A percentile compares a stretch with the other conserved stretches of the same genome.
phyloP scores from a whole-genome alignment of 2,888 invertebrate species.

The Gymnocheta viridis region DNA sequence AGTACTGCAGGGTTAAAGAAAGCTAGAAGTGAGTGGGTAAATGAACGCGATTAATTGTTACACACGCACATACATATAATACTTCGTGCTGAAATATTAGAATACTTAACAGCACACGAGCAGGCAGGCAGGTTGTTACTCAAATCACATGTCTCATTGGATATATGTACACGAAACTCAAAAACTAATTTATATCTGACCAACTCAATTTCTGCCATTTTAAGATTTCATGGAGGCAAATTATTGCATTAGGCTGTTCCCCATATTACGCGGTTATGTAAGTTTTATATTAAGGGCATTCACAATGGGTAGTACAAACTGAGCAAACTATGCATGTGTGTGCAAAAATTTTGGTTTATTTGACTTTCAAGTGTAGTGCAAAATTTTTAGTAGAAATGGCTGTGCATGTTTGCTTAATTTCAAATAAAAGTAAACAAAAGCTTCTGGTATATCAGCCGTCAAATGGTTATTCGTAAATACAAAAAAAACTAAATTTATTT shows the following conservation, averaged over 20 bases:
- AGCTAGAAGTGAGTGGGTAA: not conserved
- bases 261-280: too few species aligned
- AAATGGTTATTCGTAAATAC: too few species aligned
- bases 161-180: not conserved
- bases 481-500: too few species aligned
- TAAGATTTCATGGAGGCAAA: not conserved
- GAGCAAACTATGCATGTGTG: too few species aligned
- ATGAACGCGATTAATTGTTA: slow-evolving; percentile 9
- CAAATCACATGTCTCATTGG: not conserved
- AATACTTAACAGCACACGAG: not conserved
- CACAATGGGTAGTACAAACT: not conserved
- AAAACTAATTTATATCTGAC: not conserved
- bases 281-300: too few species aligned
- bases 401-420: too few species aligned
- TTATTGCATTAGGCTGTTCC: not conserved
- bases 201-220: not conserved
- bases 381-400: too few species aligned
- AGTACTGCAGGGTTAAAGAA: not conserved
- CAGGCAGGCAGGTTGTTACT: not conserved
- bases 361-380: too few species aligned
- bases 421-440: too few species aligned
- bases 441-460: too few species aligned
- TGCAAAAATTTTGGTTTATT: too few species aligned
- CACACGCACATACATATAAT: not conserved
- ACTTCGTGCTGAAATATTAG: too few species aligned